Evolutionary conservation across 2,113 vertebrate genomes (phyloP).

Genomic region (Lichenostomus cassidix): DNA sequence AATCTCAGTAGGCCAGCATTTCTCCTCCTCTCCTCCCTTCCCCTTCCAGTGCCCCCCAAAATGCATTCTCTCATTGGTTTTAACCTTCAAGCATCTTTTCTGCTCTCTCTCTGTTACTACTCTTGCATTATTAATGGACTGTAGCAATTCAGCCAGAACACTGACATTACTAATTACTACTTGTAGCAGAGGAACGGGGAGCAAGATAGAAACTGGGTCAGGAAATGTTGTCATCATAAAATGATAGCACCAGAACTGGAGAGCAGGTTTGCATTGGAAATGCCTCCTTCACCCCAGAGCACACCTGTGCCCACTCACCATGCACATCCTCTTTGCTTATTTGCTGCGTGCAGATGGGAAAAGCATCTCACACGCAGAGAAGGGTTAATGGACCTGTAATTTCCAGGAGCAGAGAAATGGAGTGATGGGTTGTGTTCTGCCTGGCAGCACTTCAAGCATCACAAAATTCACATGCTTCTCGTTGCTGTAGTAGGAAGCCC

Average conservation of each 20-base stretch:
- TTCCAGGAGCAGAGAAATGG: background rate
- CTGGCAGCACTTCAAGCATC: background rate
- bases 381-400: background rate
- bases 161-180: constrained; percentile 65
- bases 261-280: background rate
- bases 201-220: constrained; percentile 43
- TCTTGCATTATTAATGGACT: constrained; percentile 70
- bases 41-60: background rate
- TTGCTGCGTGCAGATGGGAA: background rate
- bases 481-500: background rate
- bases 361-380: background rate
- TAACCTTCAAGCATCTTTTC: constrained; percentile 71
- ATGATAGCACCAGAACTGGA: background rate
- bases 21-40: background rate
- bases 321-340: background rate
- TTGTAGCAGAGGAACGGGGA: constrained; percentile 36
- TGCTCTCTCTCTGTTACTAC: constrained; percentile 39
- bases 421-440: background rate
- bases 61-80: constrained; percentile 49
- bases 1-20: constrained; percentile 22
- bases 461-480: background rate
- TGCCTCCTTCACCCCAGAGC: background rate
- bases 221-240: background rate
- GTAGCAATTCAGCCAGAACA: constrained; percentile 51
- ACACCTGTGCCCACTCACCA: background rate